A percentile compares a stretch with the other conserved stretches of the same genome.
These are phyloP conservation scores for Saccopteryx bilineata DNA, from an alignment of 2,113 vertebrate genomes.

Conservation along the genomic window DNA sequence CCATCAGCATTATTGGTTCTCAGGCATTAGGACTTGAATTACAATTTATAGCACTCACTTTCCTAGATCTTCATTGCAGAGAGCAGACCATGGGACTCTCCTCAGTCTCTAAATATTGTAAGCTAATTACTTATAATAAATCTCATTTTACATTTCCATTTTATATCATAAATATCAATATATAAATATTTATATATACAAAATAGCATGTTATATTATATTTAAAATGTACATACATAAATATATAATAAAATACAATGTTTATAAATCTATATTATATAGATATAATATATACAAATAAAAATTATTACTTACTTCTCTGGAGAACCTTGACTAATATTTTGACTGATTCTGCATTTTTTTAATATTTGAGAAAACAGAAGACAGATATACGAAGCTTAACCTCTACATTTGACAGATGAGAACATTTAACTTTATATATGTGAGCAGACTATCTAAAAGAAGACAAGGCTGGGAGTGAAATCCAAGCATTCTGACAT, in stretches of 20 bases:
- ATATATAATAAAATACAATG: not conserved
- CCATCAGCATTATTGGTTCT: not conserved
- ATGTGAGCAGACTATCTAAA: not conserved
- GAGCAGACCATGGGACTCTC: not conserved
- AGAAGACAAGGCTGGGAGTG: not conserved
- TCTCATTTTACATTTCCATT: not conserved
- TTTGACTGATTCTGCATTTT: not conserved
- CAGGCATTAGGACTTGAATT: not conserved
- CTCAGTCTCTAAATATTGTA: not conserved
- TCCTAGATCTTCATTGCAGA: not conserved
- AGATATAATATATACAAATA: not conserved
- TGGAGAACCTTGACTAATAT: not conserved
- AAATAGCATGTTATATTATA: not conserved
- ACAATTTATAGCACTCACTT: not conserved
- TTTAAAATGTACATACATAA: not conserved
- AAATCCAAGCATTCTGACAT: not conserved
- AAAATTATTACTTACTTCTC: not conserved
- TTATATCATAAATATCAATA: not conserved
- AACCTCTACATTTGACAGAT: not conserved
- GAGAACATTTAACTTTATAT: not conserved
- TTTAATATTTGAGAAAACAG: slow-evolving; percentile 20
- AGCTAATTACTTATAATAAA: not conserved
- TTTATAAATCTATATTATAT: not conserved
- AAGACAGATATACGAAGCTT: not conserved
- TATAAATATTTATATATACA: not conserved